phyloP scores from a whole-genome alignment of 1,140 invertebrate genomes.

The Centruroides vittatus region DNA sequence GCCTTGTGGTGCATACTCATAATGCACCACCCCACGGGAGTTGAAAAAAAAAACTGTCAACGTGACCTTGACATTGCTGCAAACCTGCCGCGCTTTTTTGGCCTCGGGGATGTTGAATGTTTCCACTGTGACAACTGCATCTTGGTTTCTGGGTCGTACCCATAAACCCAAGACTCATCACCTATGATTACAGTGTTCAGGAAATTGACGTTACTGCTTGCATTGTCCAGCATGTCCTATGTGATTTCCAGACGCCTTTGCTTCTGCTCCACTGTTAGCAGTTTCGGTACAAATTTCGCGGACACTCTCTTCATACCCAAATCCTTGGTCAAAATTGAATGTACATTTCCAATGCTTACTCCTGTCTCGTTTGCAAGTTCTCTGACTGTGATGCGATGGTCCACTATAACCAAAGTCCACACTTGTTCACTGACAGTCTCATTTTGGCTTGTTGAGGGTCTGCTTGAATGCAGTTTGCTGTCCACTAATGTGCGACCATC shows the following conservation, averaged over 20 bases:
- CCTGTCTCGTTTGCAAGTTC: constrained; percentile 12
- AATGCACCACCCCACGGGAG: too few species aligned
- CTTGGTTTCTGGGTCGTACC: too few species aligned
- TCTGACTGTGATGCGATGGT: constrained; percentile 18
- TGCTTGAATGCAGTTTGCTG: constrained; percentile 14
- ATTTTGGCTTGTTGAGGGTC: constrained; percentile 18
- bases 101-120: too few species aligned
- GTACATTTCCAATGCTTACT: constrained; percentile 1
- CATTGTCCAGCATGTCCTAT: too few species aligned
- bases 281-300: constrained; percentile 16
- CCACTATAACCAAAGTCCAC: constrained; percentile 1
- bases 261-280: constrained; percentile 13
- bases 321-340: constrained; percentile 16
- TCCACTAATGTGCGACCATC: constrained; percentile 19
- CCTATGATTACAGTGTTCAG: too few species aligned
- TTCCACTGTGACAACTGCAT: too few species aligned
- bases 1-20: too few species aligned
- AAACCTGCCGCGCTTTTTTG: too few species aligned
- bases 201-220: too few species aligned
- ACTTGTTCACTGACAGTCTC: constrained; percentile 16
- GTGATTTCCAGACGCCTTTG: neutral
- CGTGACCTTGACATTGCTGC: too few species aligned
- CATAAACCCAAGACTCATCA: too few species aligned
- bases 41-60: too few species aligned
- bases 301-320: constrained; percentile 17